Conservation (phyloP, 2,797 vertebrate species). For the Fundulus diaphanus region DNA sequence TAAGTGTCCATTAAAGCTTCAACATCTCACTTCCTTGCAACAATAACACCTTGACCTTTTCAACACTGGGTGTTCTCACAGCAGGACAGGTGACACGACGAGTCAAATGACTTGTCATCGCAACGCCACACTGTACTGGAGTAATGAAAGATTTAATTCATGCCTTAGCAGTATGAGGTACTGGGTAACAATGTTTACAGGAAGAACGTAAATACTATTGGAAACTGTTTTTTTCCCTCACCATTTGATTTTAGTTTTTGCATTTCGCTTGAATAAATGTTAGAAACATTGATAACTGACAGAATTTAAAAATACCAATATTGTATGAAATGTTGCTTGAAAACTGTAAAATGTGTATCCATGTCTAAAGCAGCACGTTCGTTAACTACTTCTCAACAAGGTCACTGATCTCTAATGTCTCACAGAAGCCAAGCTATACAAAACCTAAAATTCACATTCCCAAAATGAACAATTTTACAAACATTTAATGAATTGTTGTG, state of each 20-base stretch:
- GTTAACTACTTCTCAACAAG: neutral
- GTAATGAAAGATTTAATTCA: constrained; percentile 57
- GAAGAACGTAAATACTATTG: neutral
- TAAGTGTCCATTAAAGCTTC: constrained; percentile 52
- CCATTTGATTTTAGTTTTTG: neutral
- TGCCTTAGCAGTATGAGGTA: constrained; percentile 28
- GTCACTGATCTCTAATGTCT: neutral
- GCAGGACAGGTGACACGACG: constrained; percentile 43
- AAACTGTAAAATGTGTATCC: neutral
- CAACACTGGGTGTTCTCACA: constrained; percentile 46
- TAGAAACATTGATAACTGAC: neutral
- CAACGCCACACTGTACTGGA: constrained; percentile 20
- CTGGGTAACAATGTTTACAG: constrained; percentile 19
- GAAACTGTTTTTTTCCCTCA: neutral
- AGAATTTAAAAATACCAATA: neutral
- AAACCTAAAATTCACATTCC: neutral
- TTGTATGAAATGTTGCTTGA: neutral
- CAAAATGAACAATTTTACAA: neutral
- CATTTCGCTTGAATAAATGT: neutral
- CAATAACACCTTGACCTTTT: constrained; percentile 68
- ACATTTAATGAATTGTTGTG: neutral
- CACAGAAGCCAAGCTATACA: neutral
- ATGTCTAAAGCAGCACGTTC: neutral
- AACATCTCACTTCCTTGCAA: constrained; percentile 54
- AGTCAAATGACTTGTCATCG: constrained; percentile 50